Conservation (phyloP, 2,888 invertebrate genomes). For the Leucophenga maculata region DNA sequence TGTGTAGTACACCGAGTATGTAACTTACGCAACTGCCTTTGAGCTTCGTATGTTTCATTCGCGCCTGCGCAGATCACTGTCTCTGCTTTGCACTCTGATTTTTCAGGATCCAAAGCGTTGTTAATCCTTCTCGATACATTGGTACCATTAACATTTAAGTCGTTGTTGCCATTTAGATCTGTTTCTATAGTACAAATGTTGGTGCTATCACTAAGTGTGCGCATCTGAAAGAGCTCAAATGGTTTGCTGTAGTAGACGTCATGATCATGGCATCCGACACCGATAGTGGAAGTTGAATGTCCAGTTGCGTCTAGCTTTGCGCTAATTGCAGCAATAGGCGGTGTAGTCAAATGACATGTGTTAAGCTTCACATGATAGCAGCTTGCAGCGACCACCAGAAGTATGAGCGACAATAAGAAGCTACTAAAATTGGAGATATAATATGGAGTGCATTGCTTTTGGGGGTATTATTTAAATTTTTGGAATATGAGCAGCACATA, state of each 20-base stretch:
- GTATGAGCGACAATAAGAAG: constrained; percentile 61
- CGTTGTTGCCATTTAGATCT: constrained; percentile 56
- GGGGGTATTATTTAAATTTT: background rate
- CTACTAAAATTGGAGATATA: constrained; percentile 54
- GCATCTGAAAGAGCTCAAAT: constrained; percentile 71
- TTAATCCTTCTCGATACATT: constrained; percentile 14
- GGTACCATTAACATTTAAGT: background rate
- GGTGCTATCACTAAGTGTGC: constrained; percentile 60
- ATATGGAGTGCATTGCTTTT: too few species aligned
- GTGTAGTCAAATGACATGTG: constrained; percentile 47
- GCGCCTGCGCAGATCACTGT: constrained; percentile 55
- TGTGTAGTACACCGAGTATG: background rate
- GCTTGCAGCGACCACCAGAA: constrained; percentile 76
- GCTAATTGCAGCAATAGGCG: constrained; percentile 59
- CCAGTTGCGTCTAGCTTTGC: constrained; percentile 54
- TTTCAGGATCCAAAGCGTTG: constrained; percentile 46
- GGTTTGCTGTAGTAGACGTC: constrained; percentile 61
- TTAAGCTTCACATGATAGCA: constrained; percentile 76
- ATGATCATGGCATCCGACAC: constrained; percentile 65
- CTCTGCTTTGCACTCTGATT: constrained; percentile 61
- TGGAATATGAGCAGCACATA: constrained; percentile 69
- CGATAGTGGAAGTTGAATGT: constrained; percentile 39
- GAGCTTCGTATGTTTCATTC: constrained; percentile 59
- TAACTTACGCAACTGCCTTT: constrained; percentile 60
- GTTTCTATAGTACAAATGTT: constrained; percentile 36